phyloP scores from a whole-genome alignment of 2,113 vertebrate species.

The Nannospalax galili region DNA sequence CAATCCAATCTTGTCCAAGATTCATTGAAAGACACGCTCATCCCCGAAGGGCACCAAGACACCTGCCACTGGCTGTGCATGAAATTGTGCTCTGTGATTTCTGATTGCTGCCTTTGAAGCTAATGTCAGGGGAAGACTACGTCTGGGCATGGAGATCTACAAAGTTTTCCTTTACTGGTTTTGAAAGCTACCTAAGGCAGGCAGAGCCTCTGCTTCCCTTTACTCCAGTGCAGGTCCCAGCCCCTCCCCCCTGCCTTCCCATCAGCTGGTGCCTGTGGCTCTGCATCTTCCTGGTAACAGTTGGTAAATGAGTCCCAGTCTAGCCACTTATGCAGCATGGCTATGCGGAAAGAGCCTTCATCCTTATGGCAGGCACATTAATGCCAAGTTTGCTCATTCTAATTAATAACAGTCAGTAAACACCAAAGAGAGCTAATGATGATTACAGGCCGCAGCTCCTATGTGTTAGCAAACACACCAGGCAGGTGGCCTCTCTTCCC shows the following conservation, averaged over 20 bases:
- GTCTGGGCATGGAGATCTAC: neutral
- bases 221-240: neutral
- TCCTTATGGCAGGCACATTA: conserved; percentile 81
- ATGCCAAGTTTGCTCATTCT: conserved; percentile 83
- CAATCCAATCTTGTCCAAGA: neutral
- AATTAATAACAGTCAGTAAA: conserved; percentile 84
- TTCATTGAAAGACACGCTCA: neutral
- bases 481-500: conserved; percentile 79
- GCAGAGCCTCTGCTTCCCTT: neutral
- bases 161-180: neutral
- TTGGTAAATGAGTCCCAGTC: conserved; percentile 79
- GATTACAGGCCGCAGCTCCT: conserved; percentile 78
- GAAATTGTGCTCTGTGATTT: neutral
- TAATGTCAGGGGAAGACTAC: neutral
- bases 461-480: conserved; percentile 79
- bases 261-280: neutral
- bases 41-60: neutral
- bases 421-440: conserved; percentile 84
- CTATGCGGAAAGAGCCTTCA: conserved; percentile 72
- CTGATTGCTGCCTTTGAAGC: neutral
- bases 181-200: neutral
- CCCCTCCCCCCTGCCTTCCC: neutral
- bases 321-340: conserved; percentile 67
- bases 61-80: neutral
- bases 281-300: conserved; percentile 60